phyloP scores from a whole-genome alignment of 1,140 invertebrate genomes.

The Sminthurinus signatus region DNA sequence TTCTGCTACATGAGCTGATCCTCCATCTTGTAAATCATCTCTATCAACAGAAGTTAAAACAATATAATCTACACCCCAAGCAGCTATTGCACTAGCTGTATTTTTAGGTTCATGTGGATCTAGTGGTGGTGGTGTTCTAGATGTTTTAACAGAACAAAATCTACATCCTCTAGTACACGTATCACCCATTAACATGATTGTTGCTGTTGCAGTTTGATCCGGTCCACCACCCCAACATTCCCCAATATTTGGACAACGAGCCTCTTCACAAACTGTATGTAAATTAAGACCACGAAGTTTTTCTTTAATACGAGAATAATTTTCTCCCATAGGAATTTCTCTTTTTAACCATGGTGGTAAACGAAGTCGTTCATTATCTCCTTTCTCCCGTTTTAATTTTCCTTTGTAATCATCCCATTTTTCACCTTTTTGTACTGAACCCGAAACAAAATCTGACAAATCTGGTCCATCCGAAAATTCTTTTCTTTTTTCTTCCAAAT shows the following conservation, averaged over 20 bases:
- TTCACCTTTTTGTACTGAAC: conserved; percentile 52
- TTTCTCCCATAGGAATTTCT: conserved; percentile 78
- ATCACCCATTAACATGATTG: conserved; percentile 88
- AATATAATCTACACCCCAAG: conserved; percentile 96
- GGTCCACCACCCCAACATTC: conserved; percentile 98
- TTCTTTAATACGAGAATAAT: conserved; percentile 63
- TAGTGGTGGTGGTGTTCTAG: conserved; percentile 77
- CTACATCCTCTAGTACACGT: conserved; percentile 84
- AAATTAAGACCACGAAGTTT: conserved; percentile 82
- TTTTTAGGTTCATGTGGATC: conserved; percentile 88
- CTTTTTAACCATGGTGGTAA: conserved; percentile 96
- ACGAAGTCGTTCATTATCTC: conserved; percentile 69
- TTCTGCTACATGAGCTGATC: conserved; percentile 81
- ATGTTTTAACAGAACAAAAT: conserved; percentile 99
- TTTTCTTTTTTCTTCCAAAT: conserved; percentile 22
- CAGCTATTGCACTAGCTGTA: conserved; percentile 83
- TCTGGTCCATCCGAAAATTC: conserved; percentile 46
- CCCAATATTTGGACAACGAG: conserved; percentile 97
- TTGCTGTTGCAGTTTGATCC: conserved; percentile 78
- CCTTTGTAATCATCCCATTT: conserved; percentile 59
- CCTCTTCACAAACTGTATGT: conserved; percentile 98
- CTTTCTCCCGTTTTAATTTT: conserved; percentile 75
- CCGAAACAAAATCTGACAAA: conserved; percentile 50
- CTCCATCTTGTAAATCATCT: conserved; percentile 89
- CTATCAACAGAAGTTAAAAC: conserved; percentile 97